These are phyloP conservation scores for Schizaphis graminum DNA, from an alignment of 2,888 invertebrate species.

Conservation along the genomic window DNA sequence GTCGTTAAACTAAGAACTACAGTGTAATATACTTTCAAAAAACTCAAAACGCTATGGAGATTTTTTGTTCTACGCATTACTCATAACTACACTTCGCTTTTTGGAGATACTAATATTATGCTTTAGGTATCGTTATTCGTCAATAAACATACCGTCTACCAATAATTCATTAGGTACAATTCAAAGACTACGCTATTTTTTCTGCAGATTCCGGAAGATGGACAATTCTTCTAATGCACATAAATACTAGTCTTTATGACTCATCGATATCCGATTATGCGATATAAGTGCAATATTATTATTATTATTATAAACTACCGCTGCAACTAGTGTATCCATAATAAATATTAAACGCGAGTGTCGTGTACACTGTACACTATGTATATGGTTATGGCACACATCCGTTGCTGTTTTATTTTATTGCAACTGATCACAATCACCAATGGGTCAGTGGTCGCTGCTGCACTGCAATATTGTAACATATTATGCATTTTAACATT, in stretches of 20 bases:
- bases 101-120: too few species aligned
- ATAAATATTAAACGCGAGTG: neutral
- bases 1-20: too few species aligned
- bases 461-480: neutral
- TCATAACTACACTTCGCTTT: too few species aligned
- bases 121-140: too few species aligned
- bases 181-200: too few species aligned
- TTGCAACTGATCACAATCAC: neutral
- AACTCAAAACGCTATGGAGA: too few species aligned
- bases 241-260: neutral
- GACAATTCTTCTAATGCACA: too few species aligned
- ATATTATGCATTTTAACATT: neutral
- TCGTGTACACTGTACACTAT: neutral
- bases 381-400: constrained; percentile 5
- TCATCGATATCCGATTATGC: neutral
- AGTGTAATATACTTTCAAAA: too few species aligned
- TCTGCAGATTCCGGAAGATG: too few species aligned
- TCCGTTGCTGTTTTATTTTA: neutral
- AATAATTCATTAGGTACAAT: too few species aligned
- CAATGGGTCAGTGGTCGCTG: neutral
- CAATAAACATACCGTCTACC: too few species aligned
- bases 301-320: neutral
- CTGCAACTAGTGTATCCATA: neutral
- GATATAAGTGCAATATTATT: neutral
- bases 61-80: too few species aligned